Evolutionary conservation across 2,888 invertebrate genomes (phyloP), one percentile per base, ranked within the genome.

Genomic region (Rhagonycha fulva): DNA sequence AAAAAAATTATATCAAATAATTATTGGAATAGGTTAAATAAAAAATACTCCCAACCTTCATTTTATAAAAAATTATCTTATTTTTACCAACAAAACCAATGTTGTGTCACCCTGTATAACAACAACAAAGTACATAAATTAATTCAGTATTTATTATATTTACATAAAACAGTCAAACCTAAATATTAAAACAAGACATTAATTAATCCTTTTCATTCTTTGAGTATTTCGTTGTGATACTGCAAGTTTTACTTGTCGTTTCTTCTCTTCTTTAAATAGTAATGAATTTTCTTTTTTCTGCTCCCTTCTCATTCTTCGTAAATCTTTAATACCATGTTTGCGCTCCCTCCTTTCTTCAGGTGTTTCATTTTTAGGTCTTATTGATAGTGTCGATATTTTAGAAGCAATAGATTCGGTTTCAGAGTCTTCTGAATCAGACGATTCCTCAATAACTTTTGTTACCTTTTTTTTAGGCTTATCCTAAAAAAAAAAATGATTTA

Each of bases 241-340:
- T 47, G 92, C 88, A 68, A 95, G 93, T 86, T 95, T 95, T 84
- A 93, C 93, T 84, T 95, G 95, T 4, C 93, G 89, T 83, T 95
- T 94, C 88, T 94, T 94, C 84, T 96, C 96, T 82, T 96, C 94
- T 84, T 94, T 96, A 85, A 97, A 97, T 0, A 95, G 96, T 47
- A 92, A 89, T 11, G 91, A 90, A 84, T 96, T 97, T 0, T 93
- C 92, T 86, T 96, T 97, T 87, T 93, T 93, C 85, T 97, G 97
- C 71, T 92, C 84, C 85, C 96, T 90, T 79, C 97, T 91, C 84
- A 96, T 95, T 88, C 88, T 91, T 82, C 95, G 91, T 83, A 94
- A 95, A 81, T 94, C 94, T 85, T 93, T 95, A 0, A 97, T 89
- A 4, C 93, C 89, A 62, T 92, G 91, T 86, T 98, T 97, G 3